These are phyloP conservation scores for Ditula angustiorana DNA, from an alignment of 2,888 invertebrate genomes.

Conservation along the genomic window DNA sequence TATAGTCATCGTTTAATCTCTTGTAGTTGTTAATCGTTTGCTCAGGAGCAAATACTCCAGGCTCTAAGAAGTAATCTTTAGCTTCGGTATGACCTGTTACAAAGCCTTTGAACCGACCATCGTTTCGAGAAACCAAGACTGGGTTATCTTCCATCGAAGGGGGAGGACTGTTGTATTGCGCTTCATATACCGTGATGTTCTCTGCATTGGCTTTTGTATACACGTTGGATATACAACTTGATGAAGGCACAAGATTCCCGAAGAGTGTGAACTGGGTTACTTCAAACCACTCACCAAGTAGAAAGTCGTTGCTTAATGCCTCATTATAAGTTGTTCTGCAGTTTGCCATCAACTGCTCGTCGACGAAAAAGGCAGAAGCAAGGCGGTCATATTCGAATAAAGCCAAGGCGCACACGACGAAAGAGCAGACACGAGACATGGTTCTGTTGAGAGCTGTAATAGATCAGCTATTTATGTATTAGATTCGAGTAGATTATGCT, in stretches of 20 bases:
- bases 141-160: conserved; percentile 2
- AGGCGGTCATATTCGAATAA: neutral
- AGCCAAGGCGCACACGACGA: neutral
- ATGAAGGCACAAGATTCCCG: neutral
- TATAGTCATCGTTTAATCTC: conserved; percentile 4
- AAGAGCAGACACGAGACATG: conserved; percentile 5
- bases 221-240: neutral
- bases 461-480: conserved; percentile 9
- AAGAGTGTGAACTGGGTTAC: neutral
- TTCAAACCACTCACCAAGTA: conserved; percentile 11
- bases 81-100: conserved; percentile 4
- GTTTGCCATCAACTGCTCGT: neutral
- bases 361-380: neutral
- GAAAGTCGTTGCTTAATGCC: neutral
- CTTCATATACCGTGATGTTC: neutral
- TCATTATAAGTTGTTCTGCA: neutral
- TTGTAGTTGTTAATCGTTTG: neutral
- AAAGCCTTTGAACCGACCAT: neutral
- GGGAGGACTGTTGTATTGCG: neutral
- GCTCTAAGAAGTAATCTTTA: neutral
- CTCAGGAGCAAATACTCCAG: neutral
- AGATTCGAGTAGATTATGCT: too few relatives aligned
- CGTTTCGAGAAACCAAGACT: neutral
- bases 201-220: neutral
- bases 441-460: neutral